Evolutionary conservation across 2,888 invertebrate species (phyloP).

Genomic region (Hydrotaea diabolus): DNA sequence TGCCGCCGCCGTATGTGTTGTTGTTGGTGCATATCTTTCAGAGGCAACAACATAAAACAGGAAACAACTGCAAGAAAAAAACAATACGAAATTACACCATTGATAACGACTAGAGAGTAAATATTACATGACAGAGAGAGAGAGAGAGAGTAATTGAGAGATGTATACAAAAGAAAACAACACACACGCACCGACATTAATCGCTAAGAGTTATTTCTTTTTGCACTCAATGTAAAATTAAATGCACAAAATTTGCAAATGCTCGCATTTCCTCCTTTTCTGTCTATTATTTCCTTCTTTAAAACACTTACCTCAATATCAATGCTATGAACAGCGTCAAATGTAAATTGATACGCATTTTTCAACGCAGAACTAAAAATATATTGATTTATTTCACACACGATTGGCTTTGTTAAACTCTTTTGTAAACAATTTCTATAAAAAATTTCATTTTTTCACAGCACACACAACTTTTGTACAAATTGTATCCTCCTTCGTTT

Average conservation of each 20-base stretch:
- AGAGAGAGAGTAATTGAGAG: too few species aligned
- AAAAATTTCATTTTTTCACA: not conserved
- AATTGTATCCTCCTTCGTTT: conserved; percentile 45
- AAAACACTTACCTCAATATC: conserved; percentile 67
- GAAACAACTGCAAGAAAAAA: conserved; percentile 66
- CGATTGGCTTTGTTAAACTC: too few species aligned
- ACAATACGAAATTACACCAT: conserved; percentile 30
- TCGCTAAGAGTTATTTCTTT: not conserved
- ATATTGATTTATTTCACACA: not conserved
- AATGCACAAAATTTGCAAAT: not conserved
- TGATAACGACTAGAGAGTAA: not conserved
- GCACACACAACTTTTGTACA: not conserved
- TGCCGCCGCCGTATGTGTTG: conserved; percentile 38
- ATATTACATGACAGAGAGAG: not conserved
- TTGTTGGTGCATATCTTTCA: conserved; percentile 66
- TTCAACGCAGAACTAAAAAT: conserved; percentile 26
- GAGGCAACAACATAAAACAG: conserved; percentile 68
- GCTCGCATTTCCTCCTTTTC: not conserved
- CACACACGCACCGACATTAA: too few species aligned
- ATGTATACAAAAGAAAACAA: not conserved
- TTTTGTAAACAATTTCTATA: conserved; percentile 2
- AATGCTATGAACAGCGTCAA: conserved; percentile 65
- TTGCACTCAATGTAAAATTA: conserved; percentile 9
- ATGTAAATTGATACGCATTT: conserved; percentile 68
- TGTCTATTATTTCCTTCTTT: not conserved